These are phyloP conservation scores for Drosophila affinis DNA, from an alignment of 2,888 invertebrate genomes.

Conservation along the genomic window DNA sequence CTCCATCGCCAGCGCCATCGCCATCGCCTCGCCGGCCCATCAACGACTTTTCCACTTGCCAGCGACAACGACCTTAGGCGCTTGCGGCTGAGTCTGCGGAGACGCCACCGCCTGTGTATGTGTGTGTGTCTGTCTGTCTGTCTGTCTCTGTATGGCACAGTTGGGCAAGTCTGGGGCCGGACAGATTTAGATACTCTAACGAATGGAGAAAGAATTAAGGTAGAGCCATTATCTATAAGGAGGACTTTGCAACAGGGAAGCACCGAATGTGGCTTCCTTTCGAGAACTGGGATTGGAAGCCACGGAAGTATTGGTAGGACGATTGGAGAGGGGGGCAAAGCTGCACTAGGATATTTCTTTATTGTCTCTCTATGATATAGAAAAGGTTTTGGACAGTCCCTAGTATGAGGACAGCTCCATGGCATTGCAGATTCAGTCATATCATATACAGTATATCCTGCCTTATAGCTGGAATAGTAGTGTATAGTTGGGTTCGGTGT, in stretches of 20 bases:
- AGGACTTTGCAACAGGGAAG: neutral
- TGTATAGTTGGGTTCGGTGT: neutral
- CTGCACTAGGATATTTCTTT: too few relatives aligned
- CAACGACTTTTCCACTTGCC: conserved; percentile 37
- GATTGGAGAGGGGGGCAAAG: too few relatives aligned
- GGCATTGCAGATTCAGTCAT: too few relatives aligned
- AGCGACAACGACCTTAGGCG: conserved; percentile 70
- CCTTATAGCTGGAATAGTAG: neutral
- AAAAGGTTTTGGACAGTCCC: too few relatives aligned
- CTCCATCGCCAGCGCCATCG: neutral
- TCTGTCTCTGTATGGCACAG: conserved; percentile 31
- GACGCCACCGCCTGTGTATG: conserved; percentile 26
- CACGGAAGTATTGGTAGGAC: too few relatives aligned
- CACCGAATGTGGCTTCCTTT: too few relatives aligned
- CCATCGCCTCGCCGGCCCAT: conserved; percentile 1
- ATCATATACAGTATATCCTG: too few relatives aligned
- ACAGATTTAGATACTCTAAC: conserved; percentile 42
- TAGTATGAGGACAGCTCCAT: too few relatives aligned
- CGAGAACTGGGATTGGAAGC: too few relatives aligned
- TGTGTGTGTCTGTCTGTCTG: conserved; percentile 25
- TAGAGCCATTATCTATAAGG: neutral
- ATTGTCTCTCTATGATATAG: too few relatives aligned
- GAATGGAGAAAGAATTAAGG: conserved; percentile 2
- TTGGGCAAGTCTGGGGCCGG: conserved; percentile 45
- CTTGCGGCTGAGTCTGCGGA: conserved; percentile 60